Base-by-base conservation (phyloP, 2,113 vertebrate species). In the Macaca nemestrina region DNA sequence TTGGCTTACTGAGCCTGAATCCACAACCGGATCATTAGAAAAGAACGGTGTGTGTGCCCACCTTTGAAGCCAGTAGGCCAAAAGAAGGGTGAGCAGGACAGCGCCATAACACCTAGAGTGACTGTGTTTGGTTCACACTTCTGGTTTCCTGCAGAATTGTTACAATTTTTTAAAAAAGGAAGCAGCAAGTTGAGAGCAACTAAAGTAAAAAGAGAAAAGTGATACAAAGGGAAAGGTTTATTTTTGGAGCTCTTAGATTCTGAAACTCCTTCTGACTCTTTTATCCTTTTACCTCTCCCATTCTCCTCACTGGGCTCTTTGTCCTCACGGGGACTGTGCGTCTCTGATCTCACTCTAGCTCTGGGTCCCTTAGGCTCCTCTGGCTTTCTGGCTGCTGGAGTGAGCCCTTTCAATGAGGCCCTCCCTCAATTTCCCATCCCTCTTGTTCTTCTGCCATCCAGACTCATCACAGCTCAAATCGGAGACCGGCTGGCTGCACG, bases 181-280 rank as follows among this genome's bases (percentile, higher is more conserved):
- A 68, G 32, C 32, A 73, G 8, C 18, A 38, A 50, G 32, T 48
- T 1, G 35, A 94, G 23, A 83, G 59, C 17, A 88, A 79, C 81
- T 30, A 9, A 93, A 92, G 61, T 91, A 57, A 96, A 97, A 94
- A 89, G 70, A 59, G 57, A 64, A 57, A 95, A 90, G 75, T 57
- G 75, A 57, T 87, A 40, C 32, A 92, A 90, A 94, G 70, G 76
- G 84, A 82, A 84, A 67, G 64, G 50, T 50, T 93, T 96, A 73
- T 88, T 96, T 97, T 55, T 45, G 76, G 84, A 95, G 45, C 11
- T 27, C 64, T 90, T 55, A 68, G 14, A 38, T 96, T 84, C 55
- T 38, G 72, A 75, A 76, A 59, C 48, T 27, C n/a, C 64, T 85
- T 57, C 75, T 8, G 61, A 94, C 35, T 82, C 25, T 27, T 57